These are phyloP conservation scores for Tridacna gigas DNA, from an alignment of 2,888 invertebrate species.

Conservation along the genomic window DNA sequence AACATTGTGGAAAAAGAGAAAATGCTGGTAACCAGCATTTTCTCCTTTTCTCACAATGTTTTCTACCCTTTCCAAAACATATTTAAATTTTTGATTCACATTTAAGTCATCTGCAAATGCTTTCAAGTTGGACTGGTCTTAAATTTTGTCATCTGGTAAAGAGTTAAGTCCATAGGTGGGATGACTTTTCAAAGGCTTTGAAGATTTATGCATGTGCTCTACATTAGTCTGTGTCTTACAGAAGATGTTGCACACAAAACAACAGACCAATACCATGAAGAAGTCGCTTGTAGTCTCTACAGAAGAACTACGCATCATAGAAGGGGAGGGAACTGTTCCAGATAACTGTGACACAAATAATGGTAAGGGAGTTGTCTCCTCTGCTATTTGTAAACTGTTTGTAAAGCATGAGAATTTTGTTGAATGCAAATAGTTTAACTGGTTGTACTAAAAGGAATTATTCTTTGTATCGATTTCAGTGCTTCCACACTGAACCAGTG, in stretches of 20 bases:
- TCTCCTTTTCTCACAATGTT: not conserved
- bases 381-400: not conserved
- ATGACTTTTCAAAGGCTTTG: too few species aligned
- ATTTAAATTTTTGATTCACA: too few species aligned
- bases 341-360: constrained; percentile 72
- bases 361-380: constrained; percentile 26
- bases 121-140: not conserved
- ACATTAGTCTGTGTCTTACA: constrained; percentile 10
- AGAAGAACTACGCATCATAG: constrained; percentile 84
- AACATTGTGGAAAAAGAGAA: not conserved
- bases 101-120: too few species aligned
- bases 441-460: too few species aligned
- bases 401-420: not conserved
- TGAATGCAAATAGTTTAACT: too few species aligned
- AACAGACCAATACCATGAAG: constrained; percentile 36
- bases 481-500: too few species aligned
- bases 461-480: too few species aligned
- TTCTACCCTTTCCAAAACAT: too few species aligned
- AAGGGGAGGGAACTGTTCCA: constrained; percentile 84
- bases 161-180: not conserved
- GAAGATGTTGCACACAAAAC: constrained; percentile 55
- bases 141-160: not conserved
- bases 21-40: not conserved
- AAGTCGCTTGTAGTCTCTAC: constrained; percentile 71
- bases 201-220: too few species aligned